phyloP scores from a whole-genome alignment of 1,140 invertebrate genomes.

The Aphidius ervi region DNA sequence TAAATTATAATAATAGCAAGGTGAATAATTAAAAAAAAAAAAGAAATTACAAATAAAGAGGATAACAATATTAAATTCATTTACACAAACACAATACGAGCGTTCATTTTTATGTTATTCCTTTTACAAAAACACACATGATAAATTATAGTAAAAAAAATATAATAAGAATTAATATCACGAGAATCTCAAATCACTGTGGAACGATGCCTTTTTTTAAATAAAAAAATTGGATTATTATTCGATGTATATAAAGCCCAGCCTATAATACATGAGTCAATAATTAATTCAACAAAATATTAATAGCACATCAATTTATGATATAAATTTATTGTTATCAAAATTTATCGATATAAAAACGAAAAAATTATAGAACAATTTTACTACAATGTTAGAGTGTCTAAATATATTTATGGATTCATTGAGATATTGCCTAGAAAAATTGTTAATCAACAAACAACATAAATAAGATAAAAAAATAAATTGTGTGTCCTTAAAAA shows the following conservation, averaged over 20 bases:
- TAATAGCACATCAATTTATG: too few relatives aligned
- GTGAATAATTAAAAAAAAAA: not conserved
- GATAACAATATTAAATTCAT: slow-evolving; percentile 22
- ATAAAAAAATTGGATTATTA: too few relatives aligned
- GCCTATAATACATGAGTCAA: slow-evolving; percentile 33
- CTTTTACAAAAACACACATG: slow-evolving; percentile 41
- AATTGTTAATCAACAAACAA: too few relatives aligned
- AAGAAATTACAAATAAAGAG: not conserved
- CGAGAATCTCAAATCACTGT: slow-evolving; percentile 40
- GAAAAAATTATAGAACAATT: slow-evolving; percentile 3
- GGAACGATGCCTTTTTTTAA: slow-evolving; percentile 25
- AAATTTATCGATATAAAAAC: too few relatives aligned
- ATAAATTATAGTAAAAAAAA: slow-evolving; percentile 27
- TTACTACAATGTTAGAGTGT: slow-evolving; percentile 9
- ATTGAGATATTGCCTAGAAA: too few relatives aligned
- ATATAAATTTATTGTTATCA: too few relatives aligned
- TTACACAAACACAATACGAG: slow-evolving; percentile 36
- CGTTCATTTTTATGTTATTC: slow-evolving; percentile 54
- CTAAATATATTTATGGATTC: not conserved
- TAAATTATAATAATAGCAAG: too few relatives aligned
- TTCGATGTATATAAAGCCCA: slow-evolving; percentile 23
- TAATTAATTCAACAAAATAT: slow-evolving; percentile 11
- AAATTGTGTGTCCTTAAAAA: too few relatives aligned
- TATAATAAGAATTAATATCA: slow-evolving; percentile 14
- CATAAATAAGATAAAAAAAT: slow-evolving; percentile 4